Evolutionary conservation across 2,888 invertebrate genomes (phyloP), one percentile per base, ranked within the genome.

Genomic region (Villa cingulata): DNA sequence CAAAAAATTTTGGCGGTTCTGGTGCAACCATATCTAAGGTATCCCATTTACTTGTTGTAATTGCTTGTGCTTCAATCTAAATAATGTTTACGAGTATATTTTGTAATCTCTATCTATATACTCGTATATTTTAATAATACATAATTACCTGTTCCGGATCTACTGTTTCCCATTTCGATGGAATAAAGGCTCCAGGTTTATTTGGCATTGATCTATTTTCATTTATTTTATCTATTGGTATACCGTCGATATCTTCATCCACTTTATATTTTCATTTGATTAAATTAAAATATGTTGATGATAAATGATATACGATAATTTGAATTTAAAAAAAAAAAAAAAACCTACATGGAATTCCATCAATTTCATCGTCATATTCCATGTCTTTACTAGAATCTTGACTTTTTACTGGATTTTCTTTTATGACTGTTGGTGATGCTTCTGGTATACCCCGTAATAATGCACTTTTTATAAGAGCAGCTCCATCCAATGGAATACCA

Each of bases 151-250:
- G 80, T 58, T 84, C 81, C 20, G 91, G 89, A 70, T 95, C 94
- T 20, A 97, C 87, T 40, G 86, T 86, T 75, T 97, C 95, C 96
- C 96, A 97, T 66, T 91, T 88, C 2, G 94, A 94, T 10, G 88
- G 86, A 48, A 91, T 83, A 72, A 95, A 90, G 15, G 80, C 81
- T 1, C 80, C 80, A 50, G 77, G 38, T 48, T 62, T 63, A 1
- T 51, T 45, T 18, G 4, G 9, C 29, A 29, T 27, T 39, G 12
- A 12, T 12, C 44, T 45, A 5, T 18, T 17, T 66, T 60, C 53
- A 58, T 59, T 45, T 48, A 61, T 62, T 39, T 70, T 70, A 53
- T 77, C 78, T 61, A 84, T 67, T 1, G 85, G 85, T 37, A 81
- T 67, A 15, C 84, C 84, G 68, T 86, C 86, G 37, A 86, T 76